Percentiles rank a stretch among this genome's conserved stretches.
phyloP scores from a whole-genome alignment of 35 echinoderm and acorn worm genomes.

The Ophioderma brevispina region DNA sequence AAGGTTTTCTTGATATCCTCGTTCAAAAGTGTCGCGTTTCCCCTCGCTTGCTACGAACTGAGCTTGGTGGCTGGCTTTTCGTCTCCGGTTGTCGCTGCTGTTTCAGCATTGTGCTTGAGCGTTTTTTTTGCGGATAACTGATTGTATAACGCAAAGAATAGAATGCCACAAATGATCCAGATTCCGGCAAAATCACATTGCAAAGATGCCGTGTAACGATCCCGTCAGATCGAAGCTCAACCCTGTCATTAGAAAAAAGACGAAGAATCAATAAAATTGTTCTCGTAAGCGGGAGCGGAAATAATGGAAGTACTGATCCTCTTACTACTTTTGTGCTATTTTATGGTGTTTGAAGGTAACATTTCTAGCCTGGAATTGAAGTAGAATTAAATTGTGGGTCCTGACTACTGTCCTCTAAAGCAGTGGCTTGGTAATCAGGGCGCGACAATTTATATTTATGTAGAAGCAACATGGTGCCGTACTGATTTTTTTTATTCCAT shows the following conservation, averaged over 20 bases:
- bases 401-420: too few species aligned
- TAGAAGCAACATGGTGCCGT: too few species aligned
- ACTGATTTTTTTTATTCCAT: too few species aligned
- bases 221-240: slow-evolving; percentile 1
- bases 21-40: not conserved
- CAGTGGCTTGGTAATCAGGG: too few species aligned
- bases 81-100: not conserved
- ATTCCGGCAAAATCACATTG: not conserved
- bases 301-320: too few species aligned
- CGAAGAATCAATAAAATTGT: not conserved
- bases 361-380: too few species aligned
- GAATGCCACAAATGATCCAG: not conserved
- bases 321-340: too few species aligned
- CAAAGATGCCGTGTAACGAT: not conserved
- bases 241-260: slow-evolving; percentile 6
- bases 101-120: too few species aligned
- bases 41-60: not conserved
- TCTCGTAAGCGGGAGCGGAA: too few species aligned
- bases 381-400: too few species aligned
- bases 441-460: too few species aligned
- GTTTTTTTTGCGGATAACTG: not conserved
- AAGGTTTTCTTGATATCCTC: not conserved
- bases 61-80: not conserved
- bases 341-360: too few species aligned
- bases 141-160: not conserved